Base-by-base conservation (phyloP, 2,888 invertebrate species). In the Mesoligia furuncula region DNA sequence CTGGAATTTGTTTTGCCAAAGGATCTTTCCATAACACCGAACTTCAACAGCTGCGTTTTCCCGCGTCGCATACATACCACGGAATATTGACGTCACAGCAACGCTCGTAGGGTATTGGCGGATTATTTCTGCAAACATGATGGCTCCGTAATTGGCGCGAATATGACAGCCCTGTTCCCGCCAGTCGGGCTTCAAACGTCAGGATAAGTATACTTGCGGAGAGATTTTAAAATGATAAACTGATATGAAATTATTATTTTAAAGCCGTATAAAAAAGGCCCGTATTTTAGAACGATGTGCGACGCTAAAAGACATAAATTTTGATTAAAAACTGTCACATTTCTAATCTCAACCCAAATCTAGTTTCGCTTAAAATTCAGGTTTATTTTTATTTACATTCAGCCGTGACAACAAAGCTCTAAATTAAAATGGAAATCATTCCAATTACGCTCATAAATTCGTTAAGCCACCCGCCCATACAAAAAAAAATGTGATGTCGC, bases 131-230 rank as follows among this genome's bases (percentile, higher is more conserved):
- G 64, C 73, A 68, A 75, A 75, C 70, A 64, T 82, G 86, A 76
- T 79, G 75, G 73, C 83, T 78, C 73, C 66, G 67, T 84, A 84
- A 84, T 84, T 86, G 84, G 79, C 67, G 65, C 71, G 65, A 79
- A 77, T 75, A 79, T 86, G 75, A 83, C 86, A 83, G 84, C 72
- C 17, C 24, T 24, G 64, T 70, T 80, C 65, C 36, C 68, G 20
- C 51, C 69, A 82, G 64, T 67, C 62, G 51, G 20, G 39, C 64
- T 62, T 77, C 77, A 77, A 77, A 77, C 39, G 69, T 73, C 86
- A 73, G 15, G 5, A 54, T 81, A 75, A 39, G 57, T 72, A 48
- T 71, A 79, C 39, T 67, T 66, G 17, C n/a, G 15, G 5, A 36
- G 27, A 61, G 24, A 59, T 70, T 77, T 48, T 54, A 83, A 76